Base-by-base conservation (phyloP, 1,140 invertebrate species). In the Prorops nasuta region DNA sequence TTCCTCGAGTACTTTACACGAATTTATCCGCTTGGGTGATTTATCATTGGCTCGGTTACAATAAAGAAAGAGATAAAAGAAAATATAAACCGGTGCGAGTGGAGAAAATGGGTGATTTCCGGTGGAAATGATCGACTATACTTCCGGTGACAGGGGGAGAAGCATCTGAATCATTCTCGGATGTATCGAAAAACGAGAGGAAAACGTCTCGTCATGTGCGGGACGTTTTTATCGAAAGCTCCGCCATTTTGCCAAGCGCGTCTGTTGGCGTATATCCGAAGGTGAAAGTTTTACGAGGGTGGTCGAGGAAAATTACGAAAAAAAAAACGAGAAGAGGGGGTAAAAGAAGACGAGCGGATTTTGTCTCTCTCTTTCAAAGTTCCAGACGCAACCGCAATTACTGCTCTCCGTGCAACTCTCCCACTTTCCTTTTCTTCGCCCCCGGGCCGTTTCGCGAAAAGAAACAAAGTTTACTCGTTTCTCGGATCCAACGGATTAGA, bases 391-490 rank as follows among this genome's bases (percentile, higher is more conserved):
- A 16, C 19, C 18, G 20, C 44, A 56, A 55, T 60, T 55, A 51
- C 56, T 46, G 36, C 50, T n/a, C n/a, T n/a, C n/a, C n/a, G 43
- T 19, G 21, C 41, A 38, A 50, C 12, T 19, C 47, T 44, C 51
- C 19, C 24, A 28, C 32, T 15, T 35, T 16, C 15, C 20, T 14
- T 12, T 50, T 20, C 8, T 18, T 14, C 18, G 9, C 35, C 22
- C n/a, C 36, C 49, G 24, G 35, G 31, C 21, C 31, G 15, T 36
- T 42, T 15, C 44, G 10, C 19, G 18, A 24, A 38, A 46, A n/a
- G n/a, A n/a, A 48, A 47, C 36, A 51, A 59, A 60, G 51, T 60
- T 60, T 59, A 51, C 50, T 48, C 51, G 51, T 34, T 42, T 39
- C 15, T 21, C 8, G 20, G 19, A 20, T 15, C 41, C 19, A 24